Conservation (phyloP, 2,797 vertebrate species). For the Manis pentadactyla region DNA sequence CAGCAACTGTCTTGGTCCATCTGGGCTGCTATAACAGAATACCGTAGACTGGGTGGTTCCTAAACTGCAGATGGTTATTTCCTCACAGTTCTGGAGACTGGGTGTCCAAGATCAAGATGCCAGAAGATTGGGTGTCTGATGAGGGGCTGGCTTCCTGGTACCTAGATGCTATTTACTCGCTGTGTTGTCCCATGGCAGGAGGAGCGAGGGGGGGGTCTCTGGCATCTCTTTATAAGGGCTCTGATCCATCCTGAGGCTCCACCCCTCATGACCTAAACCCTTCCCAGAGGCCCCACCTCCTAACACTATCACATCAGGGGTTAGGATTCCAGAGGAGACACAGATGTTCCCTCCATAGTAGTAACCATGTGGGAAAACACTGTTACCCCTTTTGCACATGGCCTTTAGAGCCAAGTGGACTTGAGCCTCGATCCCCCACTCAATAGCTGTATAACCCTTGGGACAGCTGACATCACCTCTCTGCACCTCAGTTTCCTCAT, state of each 20-base stretch:
- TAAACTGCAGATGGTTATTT: background rate
- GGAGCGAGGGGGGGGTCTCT: background rate
- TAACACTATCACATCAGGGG: background rate
- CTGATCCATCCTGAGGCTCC: too few species aligned
- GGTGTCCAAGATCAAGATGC: background rate
- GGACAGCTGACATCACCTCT: background rate
- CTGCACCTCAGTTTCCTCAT: constrained; percentile 7
- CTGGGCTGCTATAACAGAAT: background rate
- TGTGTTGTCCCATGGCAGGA: background rate
- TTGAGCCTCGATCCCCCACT: background rate
- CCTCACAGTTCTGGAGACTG: background rate
- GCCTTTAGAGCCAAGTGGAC: background rate
- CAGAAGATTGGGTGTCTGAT: too few species aligned
- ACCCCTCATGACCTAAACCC: background rate
- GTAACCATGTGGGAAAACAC: background rate
- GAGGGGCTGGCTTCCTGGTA: background rate
- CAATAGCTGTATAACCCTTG: background rate
- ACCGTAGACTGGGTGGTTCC: background rate
- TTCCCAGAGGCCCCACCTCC: background rate
- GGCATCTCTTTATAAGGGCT: background rate
- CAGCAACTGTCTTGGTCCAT: background rate
- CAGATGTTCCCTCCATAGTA: background rate
- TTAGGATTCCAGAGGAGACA: background rate
- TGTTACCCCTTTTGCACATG: background rate
- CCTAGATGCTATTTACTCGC: background rate